A percentile compares a stretch with the other conserved stretches of the same genome.
Conservation (phyloP, 2,888 invertebrate species). For the Octonoba sinensis region DNA sequence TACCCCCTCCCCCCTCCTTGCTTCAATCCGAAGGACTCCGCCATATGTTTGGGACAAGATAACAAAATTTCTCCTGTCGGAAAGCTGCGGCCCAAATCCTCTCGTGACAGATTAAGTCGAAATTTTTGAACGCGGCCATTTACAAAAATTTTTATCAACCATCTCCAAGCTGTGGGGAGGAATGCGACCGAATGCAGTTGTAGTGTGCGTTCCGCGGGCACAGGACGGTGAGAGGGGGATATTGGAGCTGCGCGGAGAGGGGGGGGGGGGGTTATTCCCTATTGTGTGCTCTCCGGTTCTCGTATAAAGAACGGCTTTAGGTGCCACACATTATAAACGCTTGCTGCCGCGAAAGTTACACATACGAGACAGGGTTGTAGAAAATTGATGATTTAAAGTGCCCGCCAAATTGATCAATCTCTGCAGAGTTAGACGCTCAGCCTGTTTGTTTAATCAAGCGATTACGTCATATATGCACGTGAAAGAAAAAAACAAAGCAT, state of each 20-base stretch:
- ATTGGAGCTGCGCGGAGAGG: neutral
- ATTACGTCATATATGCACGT: neutral
- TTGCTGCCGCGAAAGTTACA: conserved; percentile 45
- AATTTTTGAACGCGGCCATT: conserved; percentile 63
- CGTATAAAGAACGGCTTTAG: conserved; percentile 55
- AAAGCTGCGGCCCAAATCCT: conserved; percentile 45
- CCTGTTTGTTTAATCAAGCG: no score
- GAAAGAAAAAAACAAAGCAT: neutral
- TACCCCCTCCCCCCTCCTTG: conserved; percentile 16
- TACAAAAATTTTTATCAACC: conserved; percentile 65
- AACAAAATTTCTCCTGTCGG: conserved; percentile 57
- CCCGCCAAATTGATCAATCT: conserved; percentile 19
- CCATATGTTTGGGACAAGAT: conserved; percentile 63
- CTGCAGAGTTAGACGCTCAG: no score
- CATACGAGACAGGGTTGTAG: conserved; percentile 40
- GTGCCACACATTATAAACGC: conserved; percentile 60
- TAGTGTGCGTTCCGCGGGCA: conserved; percentile 11
- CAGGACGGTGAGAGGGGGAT: conserved; percentile 12
- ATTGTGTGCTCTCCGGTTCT: conserved; percentile 48
- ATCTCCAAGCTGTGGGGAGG: conserved; percentile 48
- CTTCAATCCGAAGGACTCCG: conserved; percentile 33
- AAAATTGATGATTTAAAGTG: conserved; percentile 36
- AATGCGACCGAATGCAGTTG: conserved; percentile 48
- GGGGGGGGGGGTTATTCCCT: conserved; percentile 39
- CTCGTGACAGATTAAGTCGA: conserved; percentile 64